phyloP scores from a whole-genome alignment of 2,113 vertebrate genomes.

The Oxyura jamaicensis region DNA sequence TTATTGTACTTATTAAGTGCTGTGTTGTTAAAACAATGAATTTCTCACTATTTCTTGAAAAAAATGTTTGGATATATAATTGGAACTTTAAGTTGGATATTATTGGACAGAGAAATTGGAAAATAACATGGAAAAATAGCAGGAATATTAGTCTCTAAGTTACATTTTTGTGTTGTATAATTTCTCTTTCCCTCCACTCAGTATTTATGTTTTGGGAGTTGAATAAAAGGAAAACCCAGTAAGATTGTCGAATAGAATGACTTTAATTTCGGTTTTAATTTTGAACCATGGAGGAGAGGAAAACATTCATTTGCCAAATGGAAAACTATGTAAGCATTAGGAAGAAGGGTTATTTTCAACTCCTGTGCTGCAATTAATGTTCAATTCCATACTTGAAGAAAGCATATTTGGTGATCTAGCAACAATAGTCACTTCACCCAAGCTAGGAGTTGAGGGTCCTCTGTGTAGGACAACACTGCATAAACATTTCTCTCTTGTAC shows the following conservation, averaged over 20 bases:
- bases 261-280: neutral
- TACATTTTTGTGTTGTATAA: neutral
- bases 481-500: neutral
- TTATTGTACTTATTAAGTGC: neutral
- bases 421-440: neutral
- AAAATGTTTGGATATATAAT: neutral
- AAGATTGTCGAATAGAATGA: neutral
- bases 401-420: neutral
- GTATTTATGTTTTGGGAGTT: neutral
- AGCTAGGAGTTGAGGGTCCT: fast-evolving
- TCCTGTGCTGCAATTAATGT: neutral
- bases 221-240: neutral
- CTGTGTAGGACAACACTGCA: fast-evolving
- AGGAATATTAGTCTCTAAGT: neutral
- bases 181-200: neutral
- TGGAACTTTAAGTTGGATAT: neutral
- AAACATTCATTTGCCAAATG: neutral
- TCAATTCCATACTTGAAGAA: neutral
- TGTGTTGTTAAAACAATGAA: neutral
- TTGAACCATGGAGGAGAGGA: neutral
- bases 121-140: neutral
- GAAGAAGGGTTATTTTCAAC: neutral
- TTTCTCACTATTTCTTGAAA: neutral
- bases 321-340: neutral
- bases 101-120: neutral